Conservation (phyloP, 2,888 invertebrate species). For the Megaustenia siamemsis region DNA sequence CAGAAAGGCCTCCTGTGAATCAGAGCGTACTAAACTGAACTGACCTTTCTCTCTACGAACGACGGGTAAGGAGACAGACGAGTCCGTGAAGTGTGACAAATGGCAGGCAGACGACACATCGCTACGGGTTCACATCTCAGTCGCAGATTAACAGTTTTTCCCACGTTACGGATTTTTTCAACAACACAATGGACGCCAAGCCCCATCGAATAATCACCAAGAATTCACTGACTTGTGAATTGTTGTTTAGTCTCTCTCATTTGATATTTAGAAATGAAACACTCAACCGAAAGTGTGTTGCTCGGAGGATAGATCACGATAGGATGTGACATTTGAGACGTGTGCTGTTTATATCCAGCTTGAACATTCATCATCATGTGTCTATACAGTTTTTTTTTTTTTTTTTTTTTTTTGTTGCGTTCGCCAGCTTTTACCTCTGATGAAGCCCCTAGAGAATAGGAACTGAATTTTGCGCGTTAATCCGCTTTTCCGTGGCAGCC, state of each 20-base stretch:
- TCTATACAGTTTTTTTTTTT: too few species aligned
- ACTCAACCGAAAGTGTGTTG: background rate
- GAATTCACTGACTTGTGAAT: background rate
- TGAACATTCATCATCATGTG: too few species aligned
- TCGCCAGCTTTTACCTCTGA: too few species aligned
- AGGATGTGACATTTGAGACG: background rate
- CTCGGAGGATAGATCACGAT: background rate
- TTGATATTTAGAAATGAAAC: background rate
- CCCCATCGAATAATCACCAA: background rate
- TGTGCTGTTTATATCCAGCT: too few species aligned
- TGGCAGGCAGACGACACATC: background rate
- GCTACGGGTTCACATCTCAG: background rate
- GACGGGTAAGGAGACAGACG: background rate
- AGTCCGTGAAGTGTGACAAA: background rate
- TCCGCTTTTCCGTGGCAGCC: too few species aligned
- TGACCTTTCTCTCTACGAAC: background rate
- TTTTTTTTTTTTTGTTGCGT: too few species aligned
- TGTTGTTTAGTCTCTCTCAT: background rate
- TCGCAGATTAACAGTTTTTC: background rate
- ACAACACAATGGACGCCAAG: background rate
- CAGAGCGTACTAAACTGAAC: background rate
- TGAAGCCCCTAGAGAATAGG: too few species aligned
- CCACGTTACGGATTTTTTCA: background rate
- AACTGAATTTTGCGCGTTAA: too few species aligned
- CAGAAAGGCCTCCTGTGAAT: too few species aligned